phyloP scores from a whole-genome alignment of 1,140 invertebrate species.

The Atta cephalotes region DNA sequence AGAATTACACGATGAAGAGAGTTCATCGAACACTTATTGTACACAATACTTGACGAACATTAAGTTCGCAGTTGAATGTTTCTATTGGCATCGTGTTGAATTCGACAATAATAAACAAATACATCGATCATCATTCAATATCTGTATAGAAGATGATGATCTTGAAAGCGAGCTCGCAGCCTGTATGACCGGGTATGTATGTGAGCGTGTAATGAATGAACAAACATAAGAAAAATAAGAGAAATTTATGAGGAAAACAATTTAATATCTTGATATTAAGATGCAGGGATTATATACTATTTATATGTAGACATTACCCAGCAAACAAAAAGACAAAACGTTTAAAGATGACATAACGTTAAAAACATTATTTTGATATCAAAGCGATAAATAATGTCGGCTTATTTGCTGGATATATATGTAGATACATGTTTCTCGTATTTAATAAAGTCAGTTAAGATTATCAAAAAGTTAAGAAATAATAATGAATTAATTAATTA shows the following conservation, averaged over 20 bases:
- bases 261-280: conserved; percentile 3
- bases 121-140: conserved; percentile 35
- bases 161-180: background rate
- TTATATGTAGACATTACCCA: background rate
- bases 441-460: background rate
- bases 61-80: conserved; percentile 41
- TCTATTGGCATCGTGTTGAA: conserved; percentile 21
- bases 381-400: too few relatives aligned
- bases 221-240: background rate
- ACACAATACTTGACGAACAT: conserved; percentile 54
- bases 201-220: background rate
- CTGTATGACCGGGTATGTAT: background rate
- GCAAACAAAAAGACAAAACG: too few relatives aligned
- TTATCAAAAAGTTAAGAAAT: background rate
- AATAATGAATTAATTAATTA: conserved; percentile 22
- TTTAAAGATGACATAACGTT: too few relatives aligned
- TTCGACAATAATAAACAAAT: conserved; percentile 50
- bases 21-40: conserved; percentile 50
- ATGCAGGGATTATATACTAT: background rate
- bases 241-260: background rate
- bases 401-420: background rate
- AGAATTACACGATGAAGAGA: conserved; percentile 53
- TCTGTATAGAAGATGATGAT: conserved; percentile 45
- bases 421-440: background rate
- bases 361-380: too few relatives aligned